Evolutionary conservation across 1,140 invertebrate species (phyloP), one percentile per base, ranked within the genome.

Genomic region (Drosophila truncata): DNA sequence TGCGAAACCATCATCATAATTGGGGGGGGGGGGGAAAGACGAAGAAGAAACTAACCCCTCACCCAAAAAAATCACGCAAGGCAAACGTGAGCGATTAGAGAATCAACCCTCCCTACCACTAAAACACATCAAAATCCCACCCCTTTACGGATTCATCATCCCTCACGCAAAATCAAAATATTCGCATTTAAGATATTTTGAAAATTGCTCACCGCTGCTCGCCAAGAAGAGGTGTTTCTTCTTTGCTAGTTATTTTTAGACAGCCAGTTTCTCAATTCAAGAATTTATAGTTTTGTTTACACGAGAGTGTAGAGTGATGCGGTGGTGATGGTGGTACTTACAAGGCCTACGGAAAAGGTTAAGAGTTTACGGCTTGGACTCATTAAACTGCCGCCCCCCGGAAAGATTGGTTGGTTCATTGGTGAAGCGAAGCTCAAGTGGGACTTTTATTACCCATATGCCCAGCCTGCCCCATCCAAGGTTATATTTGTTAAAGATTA

Each of bases 261-360:
- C 25, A 25, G 55, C 18, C 31, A 46, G 31, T 74, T 63, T 80
- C 69, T 60, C 66, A 72, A 78, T 69, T 74, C 69, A 81, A 77
- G 83, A 86, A 86, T 86, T 86, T 86, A 86, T 86, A 88, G 83
- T 86, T 86, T 88, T 86, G 83, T 86, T 86, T 86, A 86, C 84
- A 85, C 83, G 25, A 35, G 66, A 69, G 44, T 41, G 44, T 1
- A 31, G 35, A 42, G 27, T 31, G 50, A 27, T 59, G 35, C 18
- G 23, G 31, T 37, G 74, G 64, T 66, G 78, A 29, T 76, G n/a
- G n/a, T n/a, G n/a, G 57, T 58, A 52, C 80, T 76, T 73, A 72
- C 67, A 82, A 50, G 50, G 41, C 62, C 39, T 41, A 3, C 18
- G 42, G 37, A 69, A 88, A 60, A 77, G 80, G 80, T 86, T 78